Base-by-base conservation (phyloP, 2,797 vertebrate genomes). In the Dicrostonyx torquatus region DNA sequence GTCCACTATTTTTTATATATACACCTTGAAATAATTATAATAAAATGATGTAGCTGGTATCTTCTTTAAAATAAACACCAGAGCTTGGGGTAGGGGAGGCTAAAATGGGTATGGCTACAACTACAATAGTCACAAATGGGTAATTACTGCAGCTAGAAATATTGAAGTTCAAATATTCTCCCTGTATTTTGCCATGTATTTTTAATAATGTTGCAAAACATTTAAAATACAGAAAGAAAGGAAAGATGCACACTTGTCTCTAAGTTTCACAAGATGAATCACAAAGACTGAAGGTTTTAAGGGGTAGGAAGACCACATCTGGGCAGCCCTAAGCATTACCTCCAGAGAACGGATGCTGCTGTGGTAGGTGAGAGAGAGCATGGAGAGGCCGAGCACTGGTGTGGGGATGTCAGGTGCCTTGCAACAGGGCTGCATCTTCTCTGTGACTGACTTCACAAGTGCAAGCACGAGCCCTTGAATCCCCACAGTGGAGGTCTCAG, bases 401-500 rank as follows among this genome's bases (percentile, higher is more conserved):
- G 97, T 98, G 13, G 98, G 98, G 78, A 98, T 99, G 84, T 99
- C 98, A 29, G 98, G 98, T 40, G 99, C 98, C 6, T 99, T 99
- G 97, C 98, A 99, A 97, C 99, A 99, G 0, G 98, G 98, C 97
- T 99, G 99, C 98, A 99, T 99, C 98, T 98, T 99, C 94, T 99
- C 99, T 0, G 98, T 99, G 84, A 99, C 97, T 1, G 97, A 98
- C 97, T 99, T 99, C 64, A 99, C 98, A 87, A 99, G 97, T 18
- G 99, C 99, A 86, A 99, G 97, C 94, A 99, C 98, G 97, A 99
- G 98, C 17, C 99, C 99, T 89, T 98, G 99, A 55, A 99, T 91
- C 0, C 99, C 99, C 95, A 99, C 77, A 0, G 98, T 98, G 73
- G 98, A 99, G 96, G 98, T 99, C 94, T 99, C 99, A 0, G 98